Percentiles rank a stretch among this genome's conserved stretches.
These are phyloP conservation scores for Apomyelois bistriatella DNA, from an alignment of 2,888 invertebrate genomes.

Conservation along the genomic window DNA sequence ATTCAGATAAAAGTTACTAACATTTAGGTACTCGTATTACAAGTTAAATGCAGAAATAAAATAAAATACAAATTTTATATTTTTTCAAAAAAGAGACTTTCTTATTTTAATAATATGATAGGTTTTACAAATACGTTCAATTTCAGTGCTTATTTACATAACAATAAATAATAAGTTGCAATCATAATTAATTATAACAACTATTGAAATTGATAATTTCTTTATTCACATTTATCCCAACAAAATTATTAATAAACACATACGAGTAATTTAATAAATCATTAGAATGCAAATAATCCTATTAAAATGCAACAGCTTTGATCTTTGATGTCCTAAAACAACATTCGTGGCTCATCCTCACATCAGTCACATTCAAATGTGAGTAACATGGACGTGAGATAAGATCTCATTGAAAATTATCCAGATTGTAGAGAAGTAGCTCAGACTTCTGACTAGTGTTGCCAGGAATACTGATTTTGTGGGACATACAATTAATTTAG, in stretches of 20 bases:
- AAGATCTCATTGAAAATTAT: slow-evolving; percentile 15
- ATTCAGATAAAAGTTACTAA: too few relatives aligned
- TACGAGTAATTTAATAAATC: not conserved
- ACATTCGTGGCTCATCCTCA: not conserved
- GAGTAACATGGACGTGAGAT: not conserved
- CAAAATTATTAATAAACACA: not conserved
- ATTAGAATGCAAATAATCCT: not conserved
- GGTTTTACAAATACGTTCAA: too few relatives aligned
- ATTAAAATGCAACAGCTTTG: not conserved
- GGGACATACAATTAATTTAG: not conserved
- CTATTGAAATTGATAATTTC: too few relatives aligned
- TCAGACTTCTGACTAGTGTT: slow-evolving; percentile 9
- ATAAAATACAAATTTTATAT: too few relatives aligned
- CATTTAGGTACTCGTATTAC: too few relatives aligned
- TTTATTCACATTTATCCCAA: too few relatives aligned
- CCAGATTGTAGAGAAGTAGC: slow-evolving; percentile 20
- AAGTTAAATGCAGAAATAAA: too few relatives aligned
- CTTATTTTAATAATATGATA: too few relatives aligned
- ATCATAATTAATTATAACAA: too few relatives aligned
- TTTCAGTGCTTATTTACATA: too few relatives aligned
- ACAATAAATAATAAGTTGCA: too few relatives aligned
- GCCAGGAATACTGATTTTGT: not conserved
- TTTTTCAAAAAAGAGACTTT: too few relatives aligned
- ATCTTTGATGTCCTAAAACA: not conserved
- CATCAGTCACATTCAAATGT: not conserved